Evolutionary conservation across 2,113 vertebrate species (phyloP), one percentile per base, ranked within the genome.

Genomic region (Corythaeola cristata): DNA sequence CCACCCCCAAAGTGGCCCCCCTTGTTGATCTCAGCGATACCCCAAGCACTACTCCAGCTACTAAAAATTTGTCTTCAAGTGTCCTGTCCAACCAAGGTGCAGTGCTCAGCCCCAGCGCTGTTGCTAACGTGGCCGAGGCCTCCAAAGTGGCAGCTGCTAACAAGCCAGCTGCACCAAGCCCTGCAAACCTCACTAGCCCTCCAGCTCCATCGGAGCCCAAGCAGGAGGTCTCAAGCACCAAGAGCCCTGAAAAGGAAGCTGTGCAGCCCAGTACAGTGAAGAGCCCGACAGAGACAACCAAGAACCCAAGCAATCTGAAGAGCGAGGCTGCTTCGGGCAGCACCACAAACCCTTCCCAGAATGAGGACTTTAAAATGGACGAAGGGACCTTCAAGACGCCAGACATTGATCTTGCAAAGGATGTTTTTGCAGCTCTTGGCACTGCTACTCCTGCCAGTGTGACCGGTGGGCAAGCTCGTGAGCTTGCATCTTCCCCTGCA

Each of bases 351-450:
- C 97, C 98, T 96, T 97, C 98, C 97, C 98, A 98, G 98, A 98
- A 98, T 92, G 99, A 98, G 98, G 99, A 99, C 98, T 99, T 98
- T 97, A 99, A 98, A 98, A 99, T 99, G 98, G 99, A 99, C 85
- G 99, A 98, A 98, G 99, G 98, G 98, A 98, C 97, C 98, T 98
- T 99, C 98, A 98, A 99, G 98, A 98, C 98, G 94, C 98, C 99
- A 98, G 98, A 98, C 98, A 98, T 98, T 98, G 98, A 98, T 90
- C 98, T 99, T 98, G 98, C 98, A 97, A 98, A 99, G 98, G 99
- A 99, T 98, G 98, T 99, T 97, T 99, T 99, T 98, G 98, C 99
- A 97, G 98, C 98, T 98, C 98, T 99, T 98, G 98, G 98, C 96
- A 98, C 98, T 95, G 71, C 98, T 83, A 81, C 98, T 98, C 97